Percentiles rank a stretch among this genome's conserved stretches.
Evolutionary conservation across 2,888 invertebrate species (phyloP).

Genomic region (Cheilosia scutellata): DNA sequence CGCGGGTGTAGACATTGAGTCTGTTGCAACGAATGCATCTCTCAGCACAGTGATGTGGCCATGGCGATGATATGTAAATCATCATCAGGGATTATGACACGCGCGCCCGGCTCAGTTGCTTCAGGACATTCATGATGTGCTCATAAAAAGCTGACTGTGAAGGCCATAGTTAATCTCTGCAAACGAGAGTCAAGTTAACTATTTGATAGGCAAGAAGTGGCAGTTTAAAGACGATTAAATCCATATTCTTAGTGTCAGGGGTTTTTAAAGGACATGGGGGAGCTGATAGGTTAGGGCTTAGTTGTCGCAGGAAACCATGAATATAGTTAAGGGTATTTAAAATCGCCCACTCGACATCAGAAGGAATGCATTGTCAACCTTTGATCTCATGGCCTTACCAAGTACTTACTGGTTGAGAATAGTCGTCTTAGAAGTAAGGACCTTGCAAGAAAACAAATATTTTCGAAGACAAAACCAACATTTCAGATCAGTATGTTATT

Average conservation of each 20-base stretch:
- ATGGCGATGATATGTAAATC: constrained; percentile 70
- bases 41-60: constrained; percentile 47
- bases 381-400: too few relatives aligned
- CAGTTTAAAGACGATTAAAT: constrained; percentile 65
- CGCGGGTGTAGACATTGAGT: constrained; percentile 65
- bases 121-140: constrained; percentile 63
- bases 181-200: constrained; percentile 62
- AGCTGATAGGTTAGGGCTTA: neutral
- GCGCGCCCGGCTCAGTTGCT: constrained; percentile 34
- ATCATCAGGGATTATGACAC: constrained; percentile 55
- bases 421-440: too few relatives aligned
- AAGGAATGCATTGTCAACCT: too few relatives aligned
- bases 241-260: constrained; percentile 60
- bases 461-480: too few relatives aligned
- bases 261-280: constrained; percentile 37
- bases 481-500: too few relatives aligned
- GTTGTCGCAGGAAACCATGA: neutral
- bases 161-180: constrained; percentile 68
- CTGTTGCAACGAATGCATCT: constrained; percentile 30
- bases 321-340: neutral
- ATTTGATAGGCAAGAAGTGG: constrained; percentile 55
- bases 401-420: too few relatives aligned
- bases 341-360: neutral
- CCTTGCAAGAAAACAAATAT: too few relatives aligned
- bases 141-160: constrained; percentile 55